Percentiles rank a stretch among this genome's conserved stretches.
These are phyloP conservation scores for Gorsachius goisagi DNA, from an alignment of 2,113 vertebrate genomes.

Conservation along the genomic window DNA sequence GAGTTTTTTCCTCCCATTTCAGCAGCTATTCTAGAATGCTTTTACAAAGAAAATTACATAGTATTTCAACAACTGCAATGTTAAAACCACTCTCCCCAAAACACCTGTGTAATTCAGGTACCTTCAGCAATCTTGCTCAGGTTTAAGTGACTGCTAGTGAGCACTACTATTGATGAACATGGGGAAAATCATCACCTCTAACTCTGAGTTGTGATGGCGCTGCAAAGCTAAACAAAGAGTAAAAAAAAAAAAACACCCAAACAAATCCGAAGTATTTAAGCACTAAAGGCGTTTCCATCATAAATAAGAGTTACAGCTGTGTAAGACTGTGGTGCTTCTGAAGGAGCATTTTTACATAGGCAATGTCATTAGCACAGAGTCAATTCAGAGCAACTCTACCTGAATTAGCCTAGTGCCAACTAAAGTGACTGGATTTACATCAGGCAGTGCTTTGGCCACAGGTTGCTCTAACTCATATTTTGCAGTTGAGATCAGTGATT, in stretches of 20 bases:
- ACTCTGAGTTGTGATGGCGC: constrained; percentile 25
- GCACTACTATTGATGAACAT: background rate
- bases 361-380: background rate
- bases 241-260: constrained; percentile 30
- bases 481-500: background rate
- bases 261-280: background rate
- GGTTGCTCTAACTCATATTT: background rate
- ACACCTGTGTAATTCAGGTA: constrained; percentile 4
- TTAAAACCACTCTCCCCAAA: background rate
- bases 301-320: background rate
- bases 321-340: background rate
- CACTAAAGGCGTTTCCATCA: background rate
- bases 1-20: background rate
- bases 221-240: constrained; percentile 17
- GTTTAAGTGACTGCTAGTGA: constrained; percentile 33
- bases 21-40: background rate
- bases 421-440: background rate
- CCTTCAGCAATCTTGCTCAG: constrained; percentile 18
- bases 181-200: constrained; percentile 7
- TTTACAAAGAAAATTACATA: background rate
- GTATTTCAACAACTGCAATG: background rate
- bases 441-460: background rate
- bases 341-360: background rate
- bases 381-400: background rate
- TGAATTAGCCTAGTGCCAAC: background rate